Percentiles rank a stretch among this genome's conserved stretches.
phyloP scores from a whole-genome alignment of 2,888 invertebrate genomes.

The Marronus borbonicus region DNA sequence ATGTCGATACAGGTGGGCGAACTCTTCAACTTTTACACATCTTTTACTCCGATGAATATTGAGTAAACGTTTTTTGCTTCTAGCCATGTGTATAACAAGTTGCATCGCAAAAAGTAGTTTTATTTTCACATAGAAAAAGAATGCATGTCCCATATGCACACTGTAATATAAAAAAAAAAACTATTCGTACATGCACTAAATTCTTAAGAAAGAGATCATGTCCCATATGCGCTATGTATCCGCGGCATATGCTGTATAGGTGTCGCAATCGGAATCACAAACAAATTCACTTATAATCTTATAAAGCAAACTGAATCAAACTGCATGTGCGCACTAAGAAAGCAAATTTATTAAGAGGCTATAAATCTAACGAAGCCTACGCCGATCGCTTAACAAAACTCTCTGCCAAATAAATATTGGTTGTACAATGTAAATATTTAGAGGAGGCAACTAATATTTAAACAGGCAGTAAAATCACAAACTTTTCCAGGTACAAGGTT shows the following conservation, averaged over 20 bases:
- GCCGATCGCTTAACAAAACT: slow-evolving; percentile 16
- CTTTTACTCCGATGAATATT: too few relatives aligned
- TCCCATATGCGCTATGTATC: too few relatives aligned
- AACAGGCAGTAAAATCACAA: slow-evolving; percentile 7
- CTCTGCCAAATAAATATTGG: slow-evolving; percentile 29
- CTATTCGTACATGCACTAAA: too few relatives aligned
- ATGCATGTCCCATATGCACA: not conserved
- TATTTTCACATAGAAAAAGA: not conserved
- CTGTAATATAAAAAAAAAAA: too few relatives aligned
- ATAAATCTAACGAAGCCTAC: slow-evolving; percentile 10
- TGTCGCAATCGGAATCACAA: too few relatives aligned
- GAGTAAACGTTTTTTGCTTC: too few relatives aligned
- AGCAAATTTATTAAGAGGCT: slow-evolving; percentile 6
- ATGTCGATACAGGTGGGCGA: too few relatives aligned
- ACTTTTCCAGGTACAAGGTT: not conserved
- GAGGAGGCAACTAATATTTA: slow-evolving; percentile 1
- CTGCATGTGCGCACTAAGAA: not conserved
- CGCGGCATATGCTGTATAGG: too few relatives aligned
- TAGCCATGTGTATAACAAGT: slow-evolving; percentile 6
- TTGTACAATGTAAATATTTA: slow-evolving; percentile 25
- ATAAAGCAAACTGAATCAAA: too few relatives aligned
- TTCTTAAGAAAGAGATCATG: too few relatives aligned
- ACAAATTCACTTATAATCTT: not conserved
- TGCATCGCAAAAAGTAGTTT: not conserved
- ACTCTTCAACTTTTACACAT: too few relatives aligned